These are phyloP conservation scores for Lacerta bilineata DNA, from an alignment of 2,797 vertebrate species.

Conservation along the genomic window DNA sequence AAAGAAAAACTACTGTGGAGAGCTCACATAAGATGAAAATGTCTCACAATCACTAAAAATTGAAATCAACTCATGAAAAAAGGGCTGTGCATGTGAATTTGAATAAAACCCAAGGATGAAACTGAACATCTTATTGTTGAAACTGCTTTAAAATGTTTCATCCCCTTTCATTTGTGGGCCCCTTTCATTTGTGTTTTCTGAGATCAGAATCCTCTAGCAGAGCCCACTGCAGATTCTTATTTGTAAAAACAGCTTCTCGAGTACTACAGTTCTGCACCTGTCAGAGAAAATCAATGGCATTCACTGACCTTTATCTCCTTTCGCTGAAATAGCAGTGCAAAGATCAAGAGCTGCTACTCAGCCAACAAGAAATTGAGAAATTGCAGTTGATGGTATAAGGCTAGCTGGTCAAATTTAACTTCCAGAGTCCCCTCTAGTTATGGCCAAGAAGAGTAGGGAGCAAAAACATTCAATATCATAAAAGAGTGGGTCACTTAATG, in stretches of 20 bases:
- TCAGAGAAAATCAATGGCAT: constrained; percentile 13
- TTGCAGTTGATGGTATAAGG: not conserved
- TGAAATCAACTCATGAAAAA: not conserved
- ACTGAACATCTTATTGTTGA: not conserved
- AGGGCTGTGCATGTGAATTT: not conserved
- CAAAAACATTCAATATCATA: not conserved
- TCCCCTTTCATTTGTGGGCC: not conserved
- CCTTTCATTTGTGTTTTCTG: not conserved
- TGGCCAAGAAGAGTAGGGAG: constrained; percentile 4
- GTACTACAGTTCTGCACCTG: not conserved
- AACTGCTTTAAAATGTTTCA: not conserved
- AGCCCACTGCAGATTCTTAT: not conserved
- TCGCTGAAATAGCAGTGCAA: constrained; percentile 37
- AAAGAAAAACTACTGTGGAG: not conserved
- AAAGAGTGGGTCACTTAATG: not conserved
- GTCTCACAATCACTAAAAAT: not conserved
- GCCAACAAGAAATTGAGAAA: constrained; percentile 42
- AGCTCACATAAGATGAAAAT: not conserved
- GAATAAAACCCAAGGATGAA: not conserved
- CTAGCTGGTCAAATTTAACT: constrained; percentile 10
- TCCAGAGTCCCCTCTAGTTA: constrained; percentile 6
- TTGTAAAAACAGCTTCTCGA: constrained; percentile 20
- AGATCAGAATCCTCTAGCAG: not conserved
- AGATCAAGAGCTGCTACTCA: constrained; percentile 52
- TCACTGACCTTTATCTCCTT: constrained; percentile 21